Conservation (phyloP, 1,140 invertebrate genomes). For the Tetramorium simillimum region DNA sequence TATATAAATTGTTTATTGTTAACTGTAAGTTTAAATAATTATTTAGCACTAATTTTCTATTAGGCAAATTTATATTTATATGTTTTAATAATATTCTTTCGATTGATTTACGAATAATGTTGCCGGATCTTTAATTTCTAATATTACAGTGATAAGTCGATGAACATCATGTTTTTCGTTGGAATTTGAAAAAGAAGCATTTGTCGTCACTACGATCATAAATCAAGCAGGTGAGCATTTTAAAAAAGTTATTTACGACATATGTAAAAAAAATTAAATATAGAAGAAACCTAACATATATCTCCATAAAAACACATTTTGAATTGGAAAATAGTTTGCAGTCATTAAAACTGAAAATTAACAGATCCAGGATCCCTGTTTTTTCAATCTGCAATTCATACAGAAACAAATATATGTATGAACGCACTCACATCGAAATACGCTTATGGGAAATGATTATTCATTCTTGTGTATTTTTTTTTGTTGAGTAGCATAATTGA, state of each 20-base stretch:
- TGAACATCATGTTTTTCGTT: background rate
- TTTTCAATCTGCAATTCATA: background rate
- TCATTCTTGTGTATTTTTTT: background rate
- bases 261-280: slow-evolving; percentile 5
- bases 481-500: background rate
- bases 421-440: background rate
- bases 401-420: background rate
- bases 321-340: slow-evolving; percentile 1
- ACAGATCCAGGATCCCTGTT: background rate
- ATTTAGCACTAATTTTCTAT: no score
- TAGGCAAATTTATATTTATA: background rate
- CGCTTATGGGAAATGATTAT: background rate
- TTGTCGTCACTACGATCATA: background rate
- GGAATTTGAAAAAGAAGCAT: background rate
- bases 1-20: background rate
- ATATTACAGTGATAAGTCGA: background rate
- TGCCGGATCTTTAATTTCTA: no score
- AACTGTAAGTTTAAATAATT: no score
- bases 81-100: background rate
- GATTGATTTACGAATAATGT: background rate
- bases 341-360: background rate
- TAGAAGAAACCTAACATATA: background rate
- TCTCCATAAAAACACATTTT: background rate
- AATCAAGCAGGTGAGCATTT: background rate
- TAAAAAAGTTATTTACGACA: background rate